Base-by-base conservation (phyloP, 1,140 invertebrate species). In the Amphibalanus amphitrite region DNA sequence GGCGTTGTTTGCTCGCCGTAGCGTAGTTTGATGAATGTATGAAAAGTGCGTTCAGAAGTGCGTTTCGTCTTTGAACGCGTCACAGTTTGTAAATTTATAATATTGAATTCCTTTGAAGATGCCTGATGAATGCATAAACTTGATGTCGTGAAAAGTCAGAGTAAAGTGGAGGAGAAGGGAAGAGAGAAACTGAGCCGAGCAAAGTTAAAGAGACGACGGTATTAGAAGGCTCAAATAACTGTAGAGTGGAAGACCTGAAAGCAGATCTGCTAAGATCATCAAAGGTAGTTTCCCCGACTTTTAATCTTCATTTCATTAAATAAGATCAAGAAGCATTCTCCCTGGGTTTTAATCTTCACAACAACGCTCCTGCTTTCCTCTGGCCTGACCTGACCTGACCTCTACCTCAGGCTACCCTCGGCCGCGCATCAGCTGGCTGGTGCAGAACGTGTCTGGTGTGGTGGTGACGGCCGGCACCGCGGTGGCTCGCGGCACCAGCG, bases 371-470 rank as follows among this genome's bases (percentile, higher is more conserved):
- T n/a, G n/a, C n/a, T n/a, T n/a, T n/a, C n/a, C n/a, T n/a, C n/a
- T 38, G 33, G 33, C 33, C 33, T 38, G 33, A 15, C 33, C 15
- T 38, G 33, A 38, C 33, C 15, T 38, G 33, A 38, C 33, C 47
- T 23, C 20, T 1, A 1, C 47, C 47, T 13, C 81, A 91, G 90
- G 90, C 73, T 85, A 85, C 73, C 90, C 91, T 33, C 82, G 84
- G 72, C 90, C 91, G 0, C 82, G 84, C 73, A 84, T 93, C 26
- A 88, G 85, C 47, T 93, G 91, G 91, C 47, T 59, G 47, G 47
- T 59, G 47, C 47, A 59, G 47, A 59, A 59, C 47, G 47, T 13
- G 13, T 59, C 47, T 1, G 47, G 47, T 13, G 47, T 59, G 20
- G 47, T 59, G 20, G 10, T 8, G 1, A 13, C 10, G 10, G 3